Conservation (phyloP, 2,888 invertebrate species). For the Lobophora halterata region DNA sequence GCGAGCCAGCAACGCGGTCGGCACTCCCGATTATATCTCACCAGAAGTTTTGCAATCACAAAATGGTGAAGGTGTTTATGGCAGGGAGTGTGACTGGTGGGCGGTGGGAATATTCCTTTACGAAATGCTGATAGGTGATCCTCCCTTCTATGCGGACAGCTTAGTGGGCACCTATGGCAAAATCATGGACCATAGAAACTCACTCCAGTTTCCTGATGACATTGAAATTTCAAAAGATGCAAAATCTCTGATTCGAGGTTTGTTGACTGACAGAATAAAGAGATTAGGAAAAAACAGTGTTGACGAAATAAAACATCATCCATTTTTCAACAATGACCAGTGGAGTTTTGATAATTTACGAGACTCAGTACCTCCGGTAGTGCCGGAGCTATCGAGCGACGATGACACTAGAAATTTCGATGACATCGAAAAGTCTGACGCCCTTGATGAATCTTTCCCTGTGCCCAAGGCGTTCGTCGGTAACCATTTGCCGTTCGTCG, state of each 20-base stretch:
- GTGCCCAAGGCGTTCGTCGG: slow-evolving; percentile 98
- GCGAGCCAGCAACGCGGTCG: slow-evolving; percentile 98
- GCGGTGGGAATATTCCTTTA: slow-evolving; percentile 99
- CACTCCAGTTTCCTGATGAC: slow-evolving; percentile 96
- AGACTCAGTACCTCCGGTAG: slow-evolving; percentile 97
- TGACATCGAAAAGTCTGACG: slow-evolving; percentile 96
- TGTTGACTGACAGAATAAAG: slow-evolving; percentile 94
- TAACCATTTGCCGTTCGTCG: slow-evolving; percentile 98
- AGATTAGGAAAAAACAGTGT: slow-evolving; percentile 95
- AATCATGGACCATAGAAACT: slow-evolving; percentile 99
- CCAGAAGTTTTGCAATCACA: slow-evolving; percentile 99
- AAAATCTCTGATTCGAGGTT: slow-evolving; percentile 94
- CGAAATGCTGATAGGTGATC: slow-evolving; percentile 99
- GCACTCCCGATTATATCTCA: slow-evolving; percentile 99
- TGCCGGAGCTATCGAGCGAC: slow-evolving; percentile 96
- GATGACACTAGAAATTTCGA: slow-evolving; percentile 99
- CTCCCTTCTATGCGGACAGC: slow-evolving; percentile 99
- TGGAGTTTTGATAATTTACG: slow-evolving; percentile 99
- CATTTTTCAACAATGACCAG: slow-evolving; percentile 97
- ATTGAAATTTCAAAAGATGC: slow-evolving; percentile 94
- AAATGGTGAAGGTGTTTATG: slow-evolving; percentile 97
- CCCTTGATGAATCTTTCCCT: slow-evolving; percentile 96
- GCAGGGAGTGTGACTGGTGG: slow-evolving; percentile 99
- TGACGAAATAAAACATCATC: slow-evolving; percentile 96
- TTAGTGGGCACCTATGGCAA: slow-evolving; percentile 98